A percentile compares a stretch with the other conserved stretches of the same genome.
These are phyloP conservation scores for Eriocheir sinensis DNA, from an alignment of 1,140 invertebrate genomes.

Conservation along the genomic window DNA sequence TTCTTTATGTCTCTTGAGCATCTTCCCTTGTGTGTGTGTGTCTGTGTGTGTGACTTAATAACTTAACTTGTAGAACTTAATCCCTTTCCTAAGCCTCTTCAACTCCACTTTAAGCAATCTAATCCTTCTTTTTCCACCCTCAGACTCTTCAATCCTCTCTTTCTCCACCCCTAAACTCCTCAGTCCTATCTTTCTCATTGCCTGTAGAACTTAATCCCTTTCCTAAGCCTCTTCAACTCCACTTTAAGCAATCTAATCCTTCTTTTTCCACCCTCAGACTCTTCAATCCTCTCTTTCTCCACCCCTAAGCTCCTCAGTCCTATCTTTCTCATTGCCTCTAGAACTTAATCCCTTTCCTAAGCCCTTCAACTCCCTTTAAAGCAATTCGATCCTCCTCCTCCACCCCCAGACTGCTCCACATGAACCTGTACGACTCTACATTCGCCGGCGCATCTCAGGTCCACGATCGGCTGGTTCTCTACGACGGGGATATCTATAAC, in stretches of 20 bases:
- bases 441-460: constrained; percentile 90
- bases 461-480: constrained; percentile 92
- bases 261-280: background rate
- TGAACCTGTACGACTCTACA: constrained; percentile 96
- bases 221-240: too few species aligned
- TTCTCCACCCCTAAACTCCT: background rate
- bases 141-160: background rate
- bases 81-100: too few species aligned
- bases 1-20: too few species aligned
- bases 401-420: constrained; percentile 89
- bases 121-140: background rate
- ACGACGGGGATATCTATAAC: constrained; percentile 96
- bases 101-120: background rate
- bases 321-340: background rate
- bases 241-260: background rate
- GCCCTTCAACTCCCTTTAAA: background rate
- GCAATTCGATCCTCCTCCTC: background rate
- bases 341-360: too few species aligned
- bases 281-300: background rate
- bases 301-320: background rate
- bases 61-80: too few species aligned
- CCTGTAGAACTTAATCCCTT: background rate
- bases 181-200: background rate
- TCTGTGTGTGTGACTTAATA: too few species aligned
- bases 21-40: too few species aligned